Conservation (phyloP, 2,797 vertebrate species). For the Acipenser oxyrinchus region DNA sequence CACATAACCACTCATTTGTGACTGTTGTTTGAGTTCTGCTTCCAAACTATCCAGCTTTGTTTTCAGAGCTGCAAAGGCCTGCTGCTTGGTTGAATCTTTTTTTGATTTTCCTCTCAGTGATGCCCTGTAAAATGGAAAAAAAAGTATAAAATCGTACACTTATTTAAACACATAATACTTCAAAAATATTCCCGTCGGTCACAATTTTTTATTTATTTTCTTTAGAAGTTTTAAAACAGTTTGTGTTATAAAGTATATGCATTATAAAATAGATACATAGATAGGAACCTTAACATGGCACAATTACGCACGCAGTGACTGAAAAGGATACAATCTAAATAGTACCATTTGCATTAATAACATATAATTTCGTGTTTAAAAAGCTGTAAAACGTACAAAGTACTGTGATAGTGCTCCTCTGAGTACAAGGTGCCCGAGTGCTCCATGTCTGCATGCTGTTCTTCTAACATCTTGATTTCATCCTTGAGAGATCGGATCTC, state of each 20-base stretch:
- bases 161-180: background rate
- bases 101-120: conserved; percentile 16
- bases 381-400: conserved; percentile 46
- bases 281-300: too few species aligned
- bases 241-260: too few species aligned
- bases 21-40: conserved; percentile 58
- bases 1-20: conserved; percentile 58
- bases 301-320: too few species aligned
- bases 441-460: conserved; percentile 37
- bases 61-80: conserved; percentile 41
- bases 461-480: conserved; percentile 53
- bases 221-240: background rate
- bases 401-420: conserved; percentile 38
- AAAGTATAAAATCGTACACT: background rate
- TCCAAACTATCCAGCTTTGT: conserved; percentile 56
- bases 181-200: background rate
- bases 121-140: conserved; percentile 36
- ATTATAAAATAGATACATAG: too few species aligned
- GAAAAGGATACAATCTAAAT: too few species aligned
- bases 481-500: conserved; percentile 55
- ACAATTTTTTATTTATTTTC: background rate
- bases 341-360: too few species aligned
- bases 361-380: too few species aligned
- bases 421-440: conserved; percentile 38
- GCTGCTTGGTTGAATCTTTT: conserved; percentile 12